These are phyloP conservation scores for Pollenia amentaria DNA, from an alignment of 2,888 invertebrate genomes.

Conservation along the genomic window DNA sequence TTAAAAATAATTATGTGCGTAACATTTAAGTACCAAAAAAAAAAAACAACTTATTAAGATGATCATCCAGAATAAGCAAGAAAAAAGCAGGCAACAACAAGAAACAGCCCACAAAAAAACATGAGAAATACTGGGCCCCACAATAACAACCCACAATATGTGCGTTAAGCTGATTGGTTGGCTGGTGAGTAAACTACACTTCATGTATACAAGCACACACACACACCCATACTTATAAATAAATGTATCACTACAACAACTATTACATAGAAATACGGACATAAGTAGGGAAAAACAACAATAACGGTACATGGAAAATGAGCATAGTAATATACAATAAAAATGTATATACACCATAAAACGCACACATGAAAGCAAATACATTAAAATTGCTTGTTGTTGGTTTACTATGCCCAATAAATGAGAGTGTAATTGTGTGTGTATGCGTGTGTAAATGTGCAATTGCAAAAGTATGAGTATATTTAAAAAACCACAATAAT, in stretches of 20 bases:
- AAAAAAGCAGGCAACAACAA: slow-evolving; percentile 4
- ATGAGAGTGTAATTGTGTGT: slow-evolving; percentile 24
- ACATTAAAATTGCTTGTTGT: slow-evolving; percentile 32
- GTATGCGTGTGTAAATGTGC: not conserved
- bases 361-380: not conserved
- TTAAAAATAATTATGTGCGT: slow-evolving; percentile 45
- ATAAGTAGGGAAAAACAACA: slow-evolving; percentile 56
- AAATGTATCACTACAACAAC: slow-evolving; percentile 16
- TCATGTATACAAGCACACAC: slow-evolving; percentile 12
- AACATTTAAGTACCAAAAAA: slow-evolving; percentile 30
- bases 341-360: slow-evolving; percentile 24
- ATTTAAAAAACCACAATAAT: slow-evolving; percentile 71
- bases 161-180: slow-evolving; percentile 83
- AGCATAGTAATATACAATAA: slow-evolving; percentile 63
- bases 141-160: slow-evolving; percentile 73
- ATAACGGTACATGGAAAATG: slow-evolving; percentile 65
- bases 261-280: not conserved
- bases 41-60: slow-evolving; percentile 42
- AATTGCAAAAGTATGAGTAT: slow-evolving; percentile 50
- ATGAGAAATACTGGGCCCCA: slow-evolving; percentile 23
- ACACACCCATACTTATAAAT: slow-evolving; percentile 9
- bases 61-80: not conserved
- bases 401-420: not conserved
- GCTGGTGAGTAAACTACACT: slow-evolving; percentile 74
- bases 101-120: slow-evolving; percentile 51